Evolutionary conservation across 2,113 vertebrate species (phyloP).

Genomic region (Channa maculata): DNA sequence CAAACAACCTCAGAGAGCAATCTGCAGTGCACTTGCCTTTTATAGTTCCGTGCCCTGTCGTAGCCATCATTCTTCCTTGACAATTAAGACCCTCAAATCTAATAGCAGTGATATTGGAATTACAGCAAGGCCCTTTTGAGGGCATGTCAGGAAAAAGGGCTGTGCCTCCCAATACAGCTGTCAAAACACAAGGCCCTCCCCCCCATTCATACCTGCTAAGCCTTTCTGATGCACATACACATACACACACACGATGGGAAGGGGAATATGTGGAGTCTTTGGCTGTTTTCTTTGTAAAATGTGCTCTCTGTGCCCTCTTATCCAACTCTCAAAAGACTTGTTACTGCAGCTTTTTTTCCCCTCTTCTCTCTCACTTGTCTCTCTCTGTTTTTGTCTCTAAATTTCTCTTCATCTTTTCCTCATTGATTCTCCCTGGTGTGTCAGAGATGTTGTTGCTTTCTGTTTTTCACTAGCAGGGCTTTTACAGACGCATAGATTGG

Average conservation of each 20-base stretch:
- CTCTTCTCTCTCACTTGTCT: conserved; percentile 55
- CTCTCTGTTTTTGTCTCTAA: conserved; percentile 73
- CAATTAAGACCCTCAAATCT: conserved; percentile 87
- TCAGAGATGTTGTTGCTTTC: conserved; percentile 71
- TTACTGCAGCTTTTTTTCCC: conserved; percentile 80
- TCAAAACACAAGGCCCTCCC: conserved; percentile 64
- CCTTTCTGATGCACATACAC: conserved; percentile 57
- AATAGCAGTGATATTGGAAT: conserved; percentile 85
- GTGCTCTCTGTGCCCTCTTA: conserved; percentile 77
- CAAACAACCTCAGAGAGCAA: conserved; percentile 71
- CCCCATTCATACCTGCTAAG: conserved; percentile 58
- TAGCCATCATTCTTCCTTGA: conserved; percentile 85
- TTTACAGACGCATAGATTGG: conserved; percentile 49
- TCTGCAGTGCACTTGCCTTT: conserved; percentile 65
- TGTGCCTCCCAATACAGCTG: conserved; percentile 77
- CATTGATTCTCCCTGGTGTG: conserved; percentile 79
- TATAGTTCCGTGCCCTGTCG: conserved; percentile 69
- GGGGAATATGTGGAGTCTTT: conserved; percentile 72
- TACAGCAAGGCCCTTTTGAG: conserved; percentile 75
- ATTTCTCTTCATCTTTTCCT: conserved; percentile 78
- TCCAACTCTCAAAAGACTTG: conserved; percentile 81
- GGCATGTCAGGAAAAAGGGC: conserved; percentile 63
- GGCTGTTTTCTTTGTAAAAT: conserved; percentile 75
- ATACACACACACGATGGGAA: conserved; percentile 40
- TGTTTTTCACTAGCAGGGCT: conserved; percentile 55